Conservation (phyloP, 1,140 invertebrate species). For the Bactericera cockerelli region DNA sequence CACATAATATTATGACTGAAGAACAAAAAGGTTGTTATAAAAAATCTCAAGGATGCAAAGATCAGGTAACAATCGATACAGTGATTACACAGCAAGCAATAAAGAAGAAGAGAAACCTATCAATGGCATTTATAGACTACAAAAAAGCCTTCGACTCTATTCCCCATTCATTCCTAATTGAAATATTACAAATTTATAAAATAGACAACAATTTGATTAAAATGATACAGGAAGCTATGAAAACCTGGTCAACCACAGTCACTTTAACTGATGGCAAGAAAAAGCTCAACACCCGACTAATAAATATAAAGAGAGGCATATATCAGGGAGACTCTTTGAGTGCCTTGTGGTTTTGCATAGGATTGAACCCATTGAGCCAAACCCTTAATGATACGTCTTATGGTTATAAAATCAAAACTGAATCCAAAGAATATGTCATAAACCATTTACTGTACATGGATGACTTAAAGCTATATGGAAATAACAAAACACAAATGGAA, state of each 20-base stretch:
- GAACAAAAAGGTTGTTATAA: slow-evolving; percentile 9
- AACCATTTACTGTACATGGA: slow-evolving; percentile 7
- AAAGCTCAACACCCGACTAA: too few species aligned
- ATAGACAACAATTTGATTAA: background rate
- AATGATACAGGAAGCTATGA: too few species aligned
- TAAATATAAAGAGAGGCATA: slow-evolving; percentile 11
- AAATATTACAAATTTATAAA: background rate
- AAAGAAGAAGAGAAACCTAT: slow-evolving; percentile 3
- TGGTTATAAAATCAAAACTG: background rate
- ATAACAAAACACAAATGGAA: background rate
- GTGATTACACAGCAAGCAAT: slow-evolving; percentile 10
- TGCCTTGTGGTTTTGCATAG: slow-evolving; percentile 16
- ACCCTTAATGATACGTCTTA: background rate
- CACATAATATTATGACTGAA: background rate
- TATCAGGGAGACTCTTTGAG: slow-evolving; percentile 16
- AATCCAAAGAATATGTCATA: background rate
- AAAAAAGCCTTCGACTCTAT: slow-evolving; percentile 17
- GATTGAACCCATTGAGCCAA: background rate
- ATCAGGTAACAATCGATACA: slow-evolving; percentile 4
- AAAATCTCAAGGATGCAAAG: background rate
- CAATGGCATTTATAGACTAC: slow-evolving; percentile 16
- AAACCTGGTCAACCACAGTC: too few species aligned
- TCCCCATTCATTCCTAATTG: background rate
- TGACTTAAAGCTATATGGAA: background rate
- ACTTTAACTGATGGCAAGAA: too few species aligned